These are phyloP conservation scores for Subanguina moxae DNA, from an alignment of 1,140 invertebrate genomes.

Conservation along the genomic window DNA sequence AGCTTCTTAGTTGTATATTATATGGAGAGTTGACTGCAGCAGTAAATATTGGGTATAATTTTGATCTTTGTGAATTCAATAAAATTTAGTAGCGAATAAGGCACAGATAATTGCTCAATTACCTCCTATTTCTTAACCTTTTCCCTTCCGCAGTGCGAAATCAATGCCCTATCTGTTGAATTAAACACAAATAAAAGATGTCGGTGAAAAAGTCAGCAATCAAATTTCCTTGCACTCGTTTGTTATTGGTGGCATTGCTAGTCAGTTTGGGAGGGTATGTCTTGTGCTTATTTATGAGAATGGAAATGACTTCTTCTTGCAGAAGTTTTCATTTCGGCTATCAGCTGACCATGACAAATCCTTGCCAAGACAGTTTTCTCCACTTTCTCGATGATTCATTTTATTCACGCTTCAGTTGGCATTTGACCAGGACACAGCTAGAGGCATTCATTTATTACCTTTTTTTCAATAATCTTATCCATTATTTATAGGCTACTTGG, in stretches of 20 bases:
- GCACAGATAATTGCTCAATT: no score
- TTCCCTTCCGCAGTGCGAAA: no score
- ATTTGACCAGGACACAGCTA: not conserved
- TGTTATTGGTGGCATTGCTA: constrained; percentile 32
- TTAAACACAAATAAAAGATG: no score
- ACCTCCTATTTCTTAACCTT: no score
- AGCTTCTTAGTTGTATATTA: no score
- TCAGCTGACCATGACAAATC: constrained; percentile 50
- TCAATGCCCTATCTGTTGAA: no score
- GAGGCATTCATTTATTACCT: not conserved
- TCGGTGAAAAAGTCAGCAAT: not conserved
- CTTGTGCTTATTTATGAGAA: no score
- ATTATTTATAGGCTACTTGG: constrained; percentile 47
- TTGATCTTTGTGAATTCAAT: no score
- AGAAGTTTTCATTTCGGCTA: constrained; percentile 54
- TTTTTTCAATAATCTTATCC: not conserved
- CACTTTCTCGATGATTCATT: constrained; percentile 45
- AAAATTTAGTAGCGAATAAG: no score
- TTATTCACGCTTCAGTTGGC: not conserved
- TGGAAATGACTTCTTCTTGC: no score
- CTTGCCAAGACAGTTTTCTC: constrained; percentile 47
- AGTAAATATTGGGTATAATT: no score
- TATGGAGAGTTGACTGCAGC: no score
- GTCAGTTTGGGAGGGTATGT: constrained; percentile 42
- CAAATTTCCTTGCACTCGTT: constrained; percentile 6